Conservation (phyloP, 2,888 invertebrate species). For the Seira sanloemensis region DNA sequence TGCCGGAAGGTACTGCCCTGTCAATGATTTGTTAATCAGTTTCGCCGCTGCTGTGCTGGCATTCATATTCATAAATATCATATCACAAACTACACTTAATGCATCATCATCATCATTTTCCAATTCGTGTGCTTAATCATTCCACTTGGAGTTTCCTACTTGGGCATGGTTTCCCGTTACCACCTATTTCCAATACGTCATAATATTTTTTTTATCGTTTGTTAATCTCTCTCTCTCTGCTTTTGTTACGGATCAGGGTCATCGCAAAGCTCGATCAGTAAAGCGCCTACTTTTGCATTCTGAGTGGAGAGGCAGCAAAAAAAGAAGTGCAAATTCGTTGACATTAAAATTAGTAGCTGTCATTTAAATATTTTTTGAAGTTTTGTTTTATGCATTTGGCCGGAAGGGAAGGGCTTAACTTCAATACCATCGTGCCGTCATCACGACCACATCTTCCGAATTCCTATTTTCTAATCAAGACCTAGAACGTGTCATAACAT, state of each 20-base stretch:
- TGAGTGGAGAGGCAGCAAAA: neutral
- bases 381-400: constrained; percentile 9
- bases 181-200: constrained; percentile 18
- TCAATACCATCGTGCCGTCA: constrained; percentile 12
- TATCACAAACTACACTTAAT: neutral
- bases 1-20: constrained; percentile 55
- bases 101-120: constrained; percentile 51
- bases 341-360: constrained; percentile 53
- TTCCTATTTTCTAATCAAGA: constrained; percentile 31
- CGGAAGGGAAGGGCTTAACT: constrained; percentile 48
- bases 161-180: neutral
- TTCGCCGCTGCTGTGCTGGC: neutral
- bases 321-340: constrained; percentile 31
- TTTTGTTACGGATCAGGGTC: constrained; percentile 56
- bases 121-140: neutral
- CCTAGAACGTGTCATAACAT: constrained; percentile 16
- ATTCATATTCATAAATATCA: neutral
- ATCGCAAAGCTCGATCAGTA: constrained; percentile 33
- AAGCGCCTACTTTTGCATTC: constrained; percentile 23
- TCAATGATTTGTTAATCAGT: constrained; percentile 35
- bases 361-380: constrained; percentile 32
- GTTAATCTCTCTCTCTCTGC: constrained; percentile 34
- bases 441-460: constrained; percentile 55
- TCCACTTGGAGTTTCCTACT: neutral
- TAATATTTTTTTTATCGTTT: constrained; percentile 2